Conservation (phyloP, 1,140 invertebrate genomes). For the Schlechtendalia chinensis region DNA sequence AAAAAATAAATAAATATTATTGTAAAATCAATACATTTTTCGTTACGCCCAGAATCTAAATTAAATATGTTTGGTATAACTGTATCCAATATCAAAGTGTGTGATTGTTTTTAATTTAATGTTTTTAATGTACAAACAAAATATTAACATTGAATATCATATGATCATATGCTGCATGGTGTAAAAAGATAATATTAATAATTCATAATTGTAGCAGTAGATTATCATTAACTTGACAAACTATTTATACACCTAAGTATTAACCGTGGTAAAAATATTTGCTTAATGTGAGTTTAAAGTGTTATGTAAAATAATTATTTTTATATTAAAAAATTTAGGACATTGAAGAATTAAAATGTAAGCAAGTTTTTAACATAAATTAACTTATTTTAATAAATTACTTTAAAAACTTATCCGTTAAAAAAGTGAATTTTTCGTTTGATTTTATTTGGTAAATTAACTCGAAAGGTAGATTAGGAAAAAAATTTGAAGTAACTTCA, state of each 20-base stretch:
- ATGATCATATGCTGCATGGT: too few species aligned
- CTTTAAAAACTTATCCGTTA: conserved; percentile 2
- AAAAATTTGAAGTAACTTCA: background rate
- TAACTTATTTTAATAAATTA: background rate
- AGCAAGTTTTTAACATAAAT: background rate
- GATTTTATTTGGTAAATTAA: background rate
- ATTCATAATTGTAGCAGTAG: too few species aligned
- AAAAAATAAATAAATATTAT: background rate
- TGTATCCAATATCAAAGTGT: background rate
- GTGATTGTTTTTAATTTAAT: too few species aligned
- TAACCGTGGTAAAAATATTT: background rate
- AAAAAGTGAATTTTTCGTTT: background rate
- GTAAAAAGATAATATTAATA: too few species aligned
- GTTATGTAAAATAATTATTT: background rate
- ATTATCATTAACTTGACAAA: background rate
- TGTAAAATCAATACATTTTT: too few species aligned
- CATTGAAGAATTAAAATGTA: background rate
- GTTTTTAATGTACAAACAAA: too few species aligned
- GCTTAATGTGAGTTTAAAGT: background rate
- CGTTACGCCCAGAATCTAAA: too few species aligned
- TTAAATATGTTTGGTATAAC: background rate
- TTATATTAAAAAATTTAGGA: background rate
- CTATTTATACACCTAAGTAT: background rate
- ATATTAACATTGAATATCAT: too few species aligned
- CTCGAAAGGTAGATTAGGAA: background rate